Percentiles rank a stretch among this genome's conserved stretches.
phyloP scores from a whole-genome alignment of 2,113 vertebrate genomes.

The Nycticryphes semicollaris region DNA sequence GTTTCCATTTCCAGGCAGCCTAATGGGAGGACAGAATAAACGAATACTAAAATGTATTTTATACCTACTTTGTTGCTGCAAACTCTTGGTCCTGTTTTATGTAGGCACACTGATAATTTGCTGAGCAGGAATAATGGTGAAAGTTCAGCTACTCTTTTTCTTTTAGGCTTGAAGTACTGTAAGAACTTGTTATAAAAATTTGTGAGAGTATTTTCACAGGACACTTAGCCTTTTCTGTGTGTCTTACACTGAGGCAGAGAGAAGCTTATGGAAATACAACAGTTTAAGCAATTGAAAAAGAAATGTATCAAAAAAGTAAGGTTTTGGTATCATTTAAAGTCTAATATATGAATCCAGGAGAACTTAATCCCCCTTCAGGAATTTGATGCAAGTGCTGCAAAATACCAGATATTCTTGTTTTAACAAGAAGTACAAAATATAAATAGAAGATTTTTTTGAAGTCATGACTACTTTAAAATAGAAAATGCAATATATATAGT shows the following conservation, averaged over 20 bases:
- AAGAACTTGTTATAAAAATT: neutral
- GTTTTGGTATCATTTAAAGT: neutral
- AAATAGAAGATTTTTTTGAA: neutral
- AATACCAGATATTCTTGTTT: neutral
- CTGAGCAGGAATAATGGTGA: neutral
- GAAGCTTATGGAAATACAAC: neutral
- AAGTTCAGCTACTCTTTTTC: neutral
- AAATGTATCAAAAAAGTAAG: neutral
- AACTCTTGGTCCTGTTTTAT: neutral
- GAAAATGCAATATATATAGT: fast-evolving
- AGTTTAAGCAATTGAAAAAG: neutral
- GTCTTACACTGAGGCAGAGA: neutral
- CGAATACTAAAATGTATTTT: neutral
- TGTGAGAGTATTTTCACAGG: neutral
- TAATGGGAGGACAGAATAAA: neutral
- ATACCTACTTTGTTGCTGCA: neutral
- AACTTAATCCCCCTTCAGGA: neutral
- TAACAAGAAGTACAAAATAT: neutral
- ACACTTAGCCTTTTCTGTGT: neutral
- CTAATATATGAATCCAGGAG: neutral
- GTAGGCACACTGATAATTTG: neutral
- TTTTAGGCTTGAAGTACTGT: neutral
- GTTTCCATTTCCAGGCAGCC: neutral
- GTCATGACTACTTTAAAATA: fast-evolving
- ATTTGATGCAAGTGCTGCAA: neutral